Evolutionary conservation across 2,888 invertebrate genomes (phyloP), one percentile per base, ranked within the genome.

Genomic region (Andrena bicolor): DNA sequence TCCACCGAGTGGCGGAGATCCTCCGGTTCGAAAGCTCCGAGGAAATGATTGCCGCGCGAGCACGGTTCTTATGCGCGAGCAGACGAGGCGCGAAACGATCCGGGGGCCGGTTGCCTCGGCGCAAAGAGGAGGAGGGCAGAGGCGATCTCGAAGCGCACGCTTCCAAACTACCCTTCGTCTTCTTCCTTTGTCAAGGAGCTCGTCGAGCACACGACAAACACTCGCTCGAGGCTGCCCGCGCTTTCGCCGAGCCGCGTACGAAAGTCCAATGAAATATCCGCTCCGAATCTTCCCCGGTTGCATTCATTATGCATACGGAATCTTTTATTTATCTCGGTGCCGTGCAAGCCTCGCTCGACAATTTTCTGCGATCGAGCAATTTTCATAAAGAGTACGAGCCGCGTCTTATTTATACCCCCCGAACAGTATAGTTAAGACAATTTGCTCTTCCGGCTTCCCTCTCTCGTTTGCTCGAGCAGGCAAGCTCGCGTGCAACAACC

Each of bases 381-480:
- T 74, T 75, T 66, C 30, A 68, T 66, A 66, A 66, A 64, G 76
- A 56, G 63, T 75, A 75, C 13, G 78, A 23, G 56, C 53, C 53
- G 66, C 63, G 48, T 61, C 53, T 76, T 63, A 69, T 79, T 75
- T 76, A 76, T 79, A 63, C 48, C 69, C 20, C 7, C 23, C 51
- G 78, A 56, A 75, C 61, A 41, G 76, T 76, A 76, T 76, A 75
- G 76, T 78, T 76, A 68, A 75, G 76, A 63, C 76, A 78, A 78
- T 78, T 78, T 78, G 30, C 30, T 68, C 78, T 78, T 78, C 78
- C 78, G 78, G 76, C 51, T 75, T 75, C 78, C 53, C 75, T n/a
- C 53, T 53, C 61, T 68, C 30, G 66, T 66, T 68, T 4, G 32
- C n/a, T n/a, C 66, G 58, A 53, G 63, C 75, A 53, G 30, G 53